Conservation (phyloP, 2,113 vertebrate species). For the Phrynosoma blainvillii region DNA sequence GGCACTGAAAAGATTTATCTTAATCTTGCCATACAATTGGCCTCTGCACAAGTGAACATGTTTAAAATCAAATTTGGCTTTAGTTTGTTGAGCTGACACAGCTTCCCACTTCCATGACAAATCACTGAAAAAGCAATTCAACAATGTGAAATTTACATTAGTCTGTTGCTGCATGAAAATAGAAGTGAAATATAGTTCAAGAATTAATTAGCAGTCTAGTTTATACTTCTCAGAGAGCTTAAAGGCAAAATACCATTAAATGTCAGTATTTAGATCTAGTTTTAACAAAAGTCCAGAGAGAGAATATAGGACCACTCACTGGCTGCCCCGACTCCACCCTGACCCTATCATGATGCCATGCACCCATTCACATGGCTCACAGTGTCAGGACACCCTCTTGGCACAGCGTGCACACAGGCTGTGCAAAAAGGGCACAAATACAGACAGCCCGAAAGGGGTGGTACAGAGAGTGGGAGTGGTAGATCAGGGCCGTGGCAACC, state of each 20-base stretch:
- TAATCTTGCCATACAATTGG: slow-evolving; percentile 62
- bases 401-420: no score
- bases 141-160: slow-evolving; percentile 68
- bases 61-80: slow-evolving; percentile 70
- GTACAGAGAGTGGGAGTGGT: no score
- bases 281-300: not conserved
- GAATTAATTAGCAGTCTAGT: slow-evolving; percentile 50
- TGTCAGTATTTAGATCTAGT: no score
- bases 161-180: slow-evolving; percentile 53
- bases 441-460: no score
- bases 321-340: no score
- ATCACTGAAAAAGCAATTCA: slow-evolving; percentile 65
- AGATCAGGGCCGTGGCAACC: no score
- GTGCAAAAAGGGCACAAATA: no score
- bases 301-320: not conserved
- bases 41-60: slow-evolving; percentile 68
- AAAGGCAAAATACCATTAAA: not conserved
- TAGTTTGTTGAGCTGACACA: slow-evolving; percentile 62
- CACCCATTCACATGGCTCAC: no score
- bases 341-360: no score
- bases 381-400: no score
- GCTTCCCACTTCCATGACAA: slow-evolving; percentile 64
- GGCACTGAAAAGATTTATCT: slow-evolving; percentile 57
- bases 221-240: not conserved
- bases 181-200: slow-evolving; percentile 65